Base-by-base conservation (phyloP, 2,113 vertebrate species). In the Crotalus horridus region DNA sequence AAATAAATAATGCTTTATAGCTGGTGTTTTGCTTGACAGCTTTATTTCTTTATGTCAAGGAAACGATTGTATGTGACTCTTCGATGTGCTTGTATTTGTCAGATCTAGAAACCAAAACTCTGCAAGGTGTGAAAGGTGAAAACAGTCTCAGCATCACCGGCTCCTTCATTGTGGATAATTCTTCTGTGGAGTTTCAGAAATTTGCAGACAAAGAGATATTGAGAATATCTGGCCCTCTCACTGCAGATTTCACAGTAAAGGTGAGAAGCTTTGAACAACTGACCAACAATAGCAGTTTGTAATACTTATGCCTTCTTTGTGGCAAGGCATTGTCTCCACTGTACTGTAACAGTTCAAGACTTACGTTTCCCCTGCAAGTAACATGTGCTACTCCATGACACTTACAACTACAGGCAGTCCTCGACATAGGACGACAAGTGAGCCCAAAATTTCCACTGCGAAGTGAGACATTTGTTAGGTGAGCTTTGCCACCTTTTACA, bases 31-130 rank as follows among this genome's bases (percentile, higher is more conserved):
- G 4, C 91, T 2, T 26, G 23, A 39, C 10, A 2, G 11, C 6
- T 90, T 33, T n/a, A 11, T 74, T 6, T 54, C 24, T 33, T 11
- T 55, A 2, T 69, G 58, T 88, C 51, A 53, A 85, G 87, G 74
- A 94, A 58, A 91, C 88, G 29, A 94, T 93, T 96, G 1, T 24
- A 59, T 39, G 95, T 93, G 95, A 51, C 86, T 94, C 9, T 95
- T 90, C 51, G 54, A 11, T 95, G 88, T 95, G 23, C 96, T 95
- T 96, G 7, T 95, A 15, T 94, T 95, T 94, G 87, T 94, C 93
- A 99, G 99, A 98, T 96, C 97, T 99, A 96, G 99, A 99, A 98
- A 99, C 98, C 91, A 99, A 98, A 97, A 99, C 98, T 10, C 98
- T 99, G 20, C 98, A 98, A 92, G 99, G 99, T 7, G 87, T 97